Percentiles rank a stretch among this genome's conserved stretches.
phyloP scores from a whole-genome alignment of 2,113 vertebrate genomes.

The Chlamydotis undulata region DNA sequence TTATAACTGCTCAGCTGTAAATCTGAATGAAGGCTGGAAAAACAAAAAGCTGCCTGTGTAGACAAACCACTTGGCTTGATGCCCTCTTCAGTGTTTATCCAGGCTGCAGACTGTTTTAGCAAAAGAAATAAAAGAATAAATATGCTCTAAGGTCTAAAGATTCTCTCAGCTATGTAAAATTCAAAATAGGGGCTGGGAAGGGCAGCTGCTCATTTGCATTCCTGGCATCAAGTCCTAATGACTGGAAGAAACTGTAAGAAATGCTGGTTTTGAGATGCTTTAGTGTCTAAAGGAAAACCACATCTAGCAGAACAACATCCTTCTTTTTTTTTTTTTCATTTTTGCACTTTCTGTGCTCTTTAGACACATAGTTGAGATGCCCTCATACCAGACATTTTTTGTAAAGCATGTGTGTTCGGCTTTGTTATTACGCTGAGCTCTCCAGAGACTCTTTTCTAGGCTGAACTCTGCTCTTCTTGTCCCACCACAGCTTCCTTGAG shows the following conservation, averaged over 20 bases:
- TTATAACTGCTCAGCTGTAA: slow-evolving; percentile 52
- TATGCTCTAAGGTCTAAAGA: slow-evolving; percentile 65
- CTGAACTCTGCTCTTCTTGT: neutral
- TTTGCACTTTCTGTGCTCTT: neutral
- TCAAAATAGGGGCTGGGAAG: slow-evolving; percentile 16
- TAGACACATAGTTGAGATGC: neutral
- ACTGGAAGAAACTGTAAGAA: slow-evolving; percentile 34
- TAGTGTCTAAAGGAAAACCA: slow-evolving; percentile 31
- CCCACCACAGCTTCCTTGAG: neutral
- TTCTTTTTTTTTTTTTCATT: neutral
- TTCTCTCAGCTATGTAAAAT: slow-evolving; percentile 49
- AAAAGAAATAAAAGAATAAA: slow-evolving; percentile 64
- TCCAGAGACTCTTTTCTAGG: neutral
- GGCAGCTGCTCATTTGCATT: slow-evolving; percentile 57
- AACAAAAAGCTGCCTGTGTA: slow-evolving; percentile 59
- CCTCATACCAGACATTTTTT: neutral
- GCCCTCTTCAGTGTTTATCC: slow-evolving; percentile 43
- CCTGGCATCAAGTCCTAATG: neutral
- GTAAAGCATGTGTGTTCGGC: neutral
- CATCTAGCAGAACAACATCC: neutral
- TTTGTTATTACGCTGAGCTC: neutral
- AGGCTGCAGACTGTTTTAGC: slow-evolving; percentile 47
- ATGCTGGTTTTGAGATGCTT: neutral
- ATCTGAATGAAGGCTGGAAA: slow-evolving; percentile 51
- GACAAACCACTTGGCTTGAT: slow-evolving; percentile 48